phyloP scores from a whole-genome alignment of 1,140 invertebrate species.

The Muscidifurax raptorellus region DNA sequence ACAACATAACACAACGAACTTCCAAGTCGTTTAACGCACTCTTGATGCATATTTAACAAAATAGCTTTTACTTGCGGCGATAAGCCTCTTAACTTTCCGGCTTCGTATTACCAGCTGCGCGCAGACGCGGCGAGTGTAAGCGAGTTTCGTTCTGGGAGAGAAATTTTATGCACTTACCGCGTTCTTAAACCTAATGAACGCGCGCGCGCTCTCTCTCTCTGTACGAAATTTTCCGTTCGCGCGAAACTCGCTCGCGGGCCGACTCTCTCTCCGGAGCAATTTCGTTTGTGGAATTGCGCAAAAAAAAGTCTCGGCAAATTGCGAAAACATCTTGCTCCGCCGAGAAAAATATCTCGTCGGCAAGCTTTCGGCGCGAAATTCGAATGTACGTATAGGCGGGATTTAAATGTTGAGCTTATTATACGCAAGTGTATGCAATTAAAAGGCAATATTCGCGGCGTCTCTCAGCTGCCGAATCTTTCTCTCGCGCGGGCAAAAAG shows the following conservation, averaged over 20 bases:
- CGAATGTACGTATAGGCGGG: too few relatives aligned
- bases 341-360: too few relatives aligned
- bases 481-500: background rate
- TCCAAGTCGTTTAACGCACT: too few relatives aligned
- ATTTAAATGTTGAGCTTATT: background rate
- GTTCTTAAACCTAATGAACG: background rate
- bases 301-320: too few relatives aligned
- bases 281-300: background rate
- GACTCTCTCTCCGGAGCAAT: background rate
- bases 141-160: background rate
- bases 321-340: too few relatives aligned
- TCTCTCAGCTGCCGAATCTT: background rate
- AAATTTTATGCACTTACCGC: background rate
- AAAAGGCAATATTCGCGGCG: background rate
- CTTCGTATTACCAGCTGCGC: background rate
- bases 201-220: background rate
- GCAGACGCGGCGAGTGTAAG: background rate
- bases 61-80: background rate
- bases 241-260: background rate
- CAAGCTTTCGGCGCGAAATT: too few relatives aligned
- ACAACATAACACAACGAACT: too few relatives aligned
- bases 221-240: background rate
- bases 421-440: background rate
- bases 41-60: background rate
- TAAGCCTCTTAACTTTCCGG: background rate